phyloP scores from a whole-genome alignment of 2,113 vertebrate species.

The Callocephalon fimbriatum region DNA sequence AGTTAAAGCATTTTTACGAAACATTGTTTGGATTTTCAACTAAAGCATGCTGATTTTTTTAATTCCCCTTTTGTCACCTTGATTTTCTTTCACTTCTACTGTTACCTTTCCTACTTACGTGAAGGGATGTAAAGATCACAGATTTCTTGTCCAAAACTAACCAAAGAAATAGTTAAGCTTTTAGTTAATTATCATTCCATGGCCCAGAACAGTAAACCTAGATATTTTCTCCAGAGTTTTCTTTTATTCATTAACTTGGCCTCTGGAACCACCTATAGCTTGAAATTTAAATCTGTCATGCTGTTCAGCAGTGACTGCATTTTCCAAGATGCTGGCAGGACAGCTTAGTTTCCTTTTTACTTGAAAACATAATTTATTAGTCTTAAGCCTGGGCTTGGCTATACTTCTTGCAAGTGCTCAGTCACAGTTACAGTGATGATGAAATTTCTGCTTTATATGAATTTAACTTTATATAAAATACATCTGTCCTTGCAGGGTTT shows the following conservation, averaged over 20 bases:
- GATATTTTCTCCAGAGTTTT: neutral
- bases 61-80: neutral
- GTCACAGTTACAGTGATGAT: neutral
- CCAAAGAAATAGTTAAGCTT: neutral
- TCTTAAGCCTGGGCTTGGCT: fast-evolving
- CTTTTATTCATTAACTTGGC: neutral
- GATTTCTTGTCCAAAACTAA: neutral
- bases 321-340: neutral
- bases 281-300: neutral
- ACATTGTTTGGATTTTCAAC: neutral
- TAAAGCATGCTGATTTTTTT: neutral
- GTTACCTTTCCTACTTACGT: fast-evolving
- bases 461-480: neutral
- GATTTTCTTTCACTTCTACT: neutral
- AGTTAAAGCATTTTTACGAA: neutral
- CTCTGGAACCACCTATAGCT: neutral
- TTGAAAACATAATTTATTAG: neutral
- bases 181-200: neutral
- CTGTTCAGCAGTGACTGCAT: neutral
- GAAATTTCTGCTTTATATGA: neutral
- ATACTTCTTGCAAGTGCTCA: neutral
- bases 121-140: neutral
- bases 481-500: neutral
- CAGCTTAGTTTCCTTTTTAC: neutral
- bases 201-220: neutral